Conservation (phyloP, 2,888 invertebrate species). For the Habrosyne pyritoides region DNA sequence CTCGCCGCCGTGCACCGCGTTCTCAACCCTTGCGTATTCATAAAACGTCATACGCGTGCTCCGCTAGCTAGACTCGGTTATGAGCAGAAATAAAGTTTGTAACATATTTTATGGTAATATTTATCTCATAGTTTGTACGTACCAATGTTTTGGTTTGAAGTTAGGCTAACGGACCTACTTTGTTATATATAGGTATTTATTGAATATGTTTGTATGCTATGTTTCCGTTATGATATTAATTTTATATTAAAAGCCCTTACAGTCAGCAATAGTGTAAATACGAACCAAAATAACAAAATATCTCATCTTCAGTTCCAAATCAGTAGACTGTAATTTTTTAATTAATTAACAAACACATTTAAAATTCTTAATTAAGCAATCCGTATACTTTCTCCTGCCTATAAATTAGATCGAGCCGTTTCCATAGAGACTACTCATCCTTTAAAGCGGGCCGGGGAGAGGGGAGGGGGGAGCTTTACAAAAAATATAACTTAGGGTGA, state of each 20-base stretch:
- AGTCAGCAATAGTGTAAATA: neutral
- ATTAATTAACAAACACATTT: constrained; percentile 81
- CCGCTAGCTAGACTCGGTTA: neutral
- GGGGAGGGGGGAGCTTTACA: constrained; percentile 74
- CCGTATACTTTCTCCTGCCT: constrained; percentile 81
- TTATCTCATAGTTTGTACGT: neutral
- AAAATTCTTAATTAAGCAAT: constrained; percentile 84
- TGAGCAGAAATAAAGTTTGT: neutral
- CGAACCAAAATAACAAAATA: constrained; percentile 40
- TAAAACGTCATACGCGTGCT: constrained; percentile 52
- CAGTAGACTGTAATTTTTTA: constrained; percentile 69
- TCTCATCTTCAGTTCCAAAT: constrained; percentile 54
- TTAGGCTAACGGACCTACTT: neutral
- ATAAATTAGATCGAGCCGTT: constrained; percentile 84
- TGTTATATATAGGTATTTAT: too few species aligned
- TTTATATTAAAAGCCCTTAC: neutral
- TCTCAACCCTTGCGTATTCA: constrained; percentile 77
- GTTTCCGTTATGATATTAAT: neutral
- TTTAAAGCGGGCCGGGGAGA: constrained; percentile 80
- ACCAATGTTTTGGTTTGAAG: neutral
- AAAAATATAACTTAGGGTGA: constrained; percentile 85
- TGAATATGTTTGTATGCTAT: neutral
- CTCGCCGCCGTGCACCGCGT: constrained; percentile 46
- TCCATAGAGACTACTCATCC: constrained; percentile 84
- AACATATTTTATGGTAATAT: neutral